These are phyloP conservation scores for Bos indicus DNA, from an alignment of 2,113 vertebrate species.

Conservation along the genomic window DNA sequence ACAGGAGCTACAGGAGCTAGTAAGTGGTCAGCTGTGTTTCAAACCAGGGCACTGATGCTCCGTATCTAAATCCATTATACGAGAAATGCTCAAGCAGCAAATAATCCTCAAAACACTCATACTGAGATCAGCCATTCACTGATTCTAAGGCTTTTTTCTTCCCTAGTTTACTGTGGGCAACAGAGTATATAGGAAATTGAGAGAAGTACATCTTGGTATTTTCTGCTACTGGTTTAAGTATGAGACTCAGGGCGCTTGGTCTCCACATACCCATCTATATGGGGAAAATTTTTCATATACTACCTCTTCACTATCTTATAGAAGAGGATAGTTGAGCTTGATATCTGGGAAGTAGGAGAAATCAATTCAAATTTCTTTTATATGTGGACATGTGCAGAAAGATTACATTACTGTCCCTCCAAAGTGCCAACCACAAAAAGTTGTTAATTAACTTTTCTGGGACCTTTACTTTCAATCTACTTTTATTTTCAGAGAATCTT, in stretches of 20 bases:
- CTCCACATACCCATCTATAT: background rate
- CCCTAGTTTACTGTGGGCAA: background rate
- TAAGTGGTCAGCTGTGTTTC: background rate
- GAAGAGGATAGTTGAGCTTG: background rate
- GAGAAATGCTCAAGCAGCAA: background rate
- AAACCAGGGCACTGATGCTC: background rate
- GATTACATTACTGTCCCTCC: background rate
- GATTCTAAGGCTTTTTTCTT: background rate
- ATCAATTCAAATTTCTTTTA: background rate
- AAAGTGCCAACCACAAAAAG: background rate
- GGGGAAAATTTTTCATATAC: background rate
- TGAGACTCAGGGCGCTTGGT: background rate
- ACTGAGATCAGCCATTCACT: background rate
- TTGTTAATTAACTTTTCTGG: background rate
- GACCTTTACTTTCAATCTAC: background rate
- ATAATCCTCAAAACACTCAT: background rate
- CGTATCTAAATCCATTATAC: background rate
- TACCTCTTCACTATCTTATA: background rate
- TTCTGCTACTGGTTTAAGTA: background rate
- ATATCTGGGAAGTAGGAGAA: background rate
- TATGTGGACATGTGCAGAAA: background rate
- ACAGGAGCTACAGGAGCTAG: background rate
- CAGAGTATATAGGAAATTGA: background rate
- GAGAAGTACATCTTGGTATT: background rate
- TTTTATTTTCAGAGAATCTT: background rate